Conservation (phyloP, 2,888 invertebrate genomes). For the Lottia gigantea region DNA sequence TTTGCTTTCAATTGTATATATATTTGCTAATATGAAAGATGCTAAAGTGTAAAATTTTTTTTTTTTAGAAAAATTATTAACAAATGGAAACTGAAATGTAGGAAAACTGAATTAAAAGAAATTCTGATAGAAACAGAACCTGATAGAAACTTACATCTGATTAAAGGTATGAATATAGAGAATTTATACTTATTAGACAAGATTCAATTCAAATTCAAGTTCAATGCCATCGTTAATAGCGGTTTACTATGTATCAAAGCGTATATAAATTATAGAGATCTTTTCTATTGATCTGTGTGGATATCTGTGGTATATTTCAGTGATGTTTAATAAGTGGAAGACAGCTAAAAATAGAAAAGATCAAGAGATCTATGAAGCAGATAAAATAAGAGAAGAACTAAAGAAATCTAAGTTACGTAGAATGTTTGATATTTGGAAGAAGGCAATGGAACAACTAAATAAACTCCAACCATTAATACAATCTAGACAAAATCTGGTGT, state of each 20-base stretch:
- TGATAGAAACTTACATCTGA: conserved; percentile 36
- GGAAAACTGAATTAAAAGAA: conserved; percentile 36
- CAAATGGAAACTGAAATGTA: conserved; percentile 47
- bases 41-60: too few species aligned
- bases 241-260: too few species aligned
- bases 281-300: too few species aligned
- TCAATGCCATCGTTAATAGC: too few species aligned
- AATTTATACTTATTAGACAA: too few species aligned
- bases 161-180: conserved; percentile 37
- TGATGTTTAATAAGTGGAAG: conserved; percentile 47
- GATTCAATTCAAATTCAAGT: too few species aligned
- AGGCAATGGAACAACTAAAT: conserved; percentile 37
- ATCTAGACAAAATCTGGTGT: conserved; percentile 31
- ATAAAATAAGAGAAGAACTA: conserved; percentile 37
- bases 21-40: too few species aligned
- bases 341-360: conserved; percentile 34
- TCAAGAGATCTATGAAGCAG: conserved; percentile 44
- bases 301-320: conserved; percentile 26
- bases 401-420: conserved; percentile 37
- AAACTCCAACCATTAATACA: conserved; percentile 49
- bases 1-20: too few species aligned
- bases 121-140: conserved; percentile 44
- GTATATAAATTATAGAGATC: too few species aligned
- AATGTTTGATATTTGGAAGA: conserved; percentile 43
- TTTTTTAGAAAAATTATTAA: conserved; percentile 41